phyloP scores from a whole-genome alignment of 35 echinoderm and acorn worm genomes.

The Lytechinus variegatus region DNA sequence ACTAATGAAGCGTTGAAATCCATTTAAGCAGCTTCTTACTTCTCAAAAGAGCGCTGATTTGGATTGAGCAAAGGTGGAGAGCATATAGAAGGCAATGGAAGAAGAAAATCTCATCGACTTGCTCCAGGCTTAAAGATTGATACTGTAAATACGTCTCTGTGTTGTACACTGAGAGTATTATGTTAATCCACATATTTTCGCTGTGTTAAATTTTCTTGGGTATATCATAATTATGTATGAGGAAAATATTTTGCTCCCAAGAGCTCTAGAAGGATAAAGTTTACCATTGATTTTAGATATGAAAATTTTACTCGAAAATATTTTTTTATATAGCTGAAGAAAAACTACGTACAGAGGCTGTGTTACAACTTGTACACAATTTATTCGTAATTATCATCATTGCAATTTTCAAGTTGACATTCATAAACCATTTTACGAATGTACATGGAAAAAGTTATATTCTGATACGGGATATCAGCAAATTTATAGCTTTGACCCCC shows the following conservation, averaged over 20 bases:
- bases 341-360: no score
- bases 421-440: no score
- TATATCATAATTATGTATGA: background rate
- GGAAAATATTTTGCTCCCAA: background rate
- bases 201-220: background rate
- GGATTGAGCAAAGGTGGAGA: background rate
- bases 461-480: no score
- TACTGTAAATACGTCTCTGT: background rate
- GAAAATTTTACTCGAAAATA: no score
- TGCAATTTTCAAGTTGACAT: no score
- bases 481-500: no score
- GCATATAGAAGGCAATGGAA: background rate
- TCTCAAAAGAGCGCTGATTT: background rate
- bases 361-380: no score
- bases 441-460: no score
- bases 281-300: background rate
- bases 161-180: background rate
- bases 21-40: slow-evolving; percentile 4
- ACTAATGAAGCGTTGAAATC: slow-evolving; percentile 2
- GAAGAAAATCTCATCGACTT: background rate
- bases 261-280: background rate
- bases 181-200: background rate
- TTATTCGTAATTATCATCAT: no score
- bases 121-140: background rate
- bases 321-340: no score